phyloP scores from a whole-genome alignment of 2,797 vertebrate species.

The Pipistrellus nathusii region DNA sequence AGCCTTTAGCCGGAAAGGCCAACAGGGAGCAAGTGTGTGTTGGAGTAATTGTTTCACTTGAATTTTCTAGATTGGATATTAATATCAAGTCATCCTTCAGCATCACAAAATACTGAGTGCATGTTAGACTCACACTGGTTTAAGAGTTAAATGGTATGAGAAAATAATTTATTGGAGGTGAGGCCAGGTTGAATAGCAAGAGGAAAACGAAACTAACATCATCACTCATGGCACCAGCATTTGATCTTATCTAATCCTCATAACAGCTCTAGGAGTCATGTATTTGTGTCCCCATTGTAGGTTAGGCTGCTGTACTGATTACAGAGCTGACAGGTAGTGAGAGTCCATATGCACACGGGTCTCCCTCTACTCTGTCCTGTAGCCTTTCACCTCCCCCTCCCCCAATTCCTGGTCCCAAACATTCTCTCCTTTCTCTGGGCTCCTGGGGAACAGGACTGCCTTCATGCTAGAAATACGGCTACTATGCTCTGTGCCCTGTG shows the following conservation, averaged over 20 bases:
- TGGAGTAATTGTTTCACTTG: neutral
- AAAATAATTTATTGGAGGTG: neutral
- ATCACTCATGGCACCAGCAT: neutral
- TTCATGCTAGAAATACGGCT: neutral
- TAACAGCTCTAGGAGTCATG: neutral
- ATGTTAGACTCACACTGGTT: neutral
- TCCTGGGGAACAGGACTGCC: neutral
- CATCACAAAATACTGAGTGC: neutral
- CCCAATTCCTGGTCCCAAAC: neutral
- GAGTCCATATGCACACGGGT: neutral
- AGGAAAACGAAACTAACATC: neutral
- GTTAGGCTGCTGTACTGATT: neutral
- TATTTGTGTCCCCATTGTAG: neutral
- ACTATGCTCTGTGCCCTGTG: rapidly evolving
- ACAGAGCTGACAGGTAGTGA: neutral
- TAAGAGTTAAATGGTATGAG: neutral
- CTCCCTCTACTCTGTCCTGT: neutral
- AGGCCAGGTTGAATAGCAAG: neutral
- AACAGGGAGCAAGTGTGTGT: neutral
- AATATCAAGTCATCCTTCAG: neutral
- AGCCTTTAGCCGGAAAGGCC: neutral
- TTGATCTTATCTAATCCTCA: neutral
- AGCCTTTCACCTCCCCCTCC: no score
- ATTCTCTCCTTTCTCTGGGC: neutral
- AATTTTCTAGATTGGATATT: slow-evolving; percentile 8